phyloP scores from a whole-genome alignment of 2,113 vertebrate species.

The Malaclemys terrapin region DNA sequence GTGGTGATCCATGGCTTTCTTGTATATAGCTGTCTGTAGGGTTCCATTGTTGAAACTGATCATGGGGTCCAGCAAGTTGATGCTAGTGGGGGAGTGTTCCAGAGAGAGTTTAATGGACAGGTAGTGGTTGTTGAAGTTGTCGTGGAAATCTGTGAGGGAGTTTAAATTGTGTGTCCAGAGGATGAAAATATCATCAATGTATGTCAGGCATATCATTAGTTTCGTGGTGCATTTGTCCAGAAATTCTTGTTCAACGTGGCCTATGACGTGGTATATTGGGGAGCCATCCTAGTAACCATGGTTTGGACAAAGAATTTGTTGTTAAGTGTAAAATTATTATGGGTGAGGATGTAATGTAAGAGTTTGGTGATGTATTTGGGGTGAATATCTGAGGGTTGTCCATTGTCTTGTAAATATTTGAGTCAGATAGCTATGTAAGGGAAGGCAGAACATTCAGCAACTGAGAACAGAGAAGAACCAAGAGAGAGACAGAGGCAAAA shows the following conservation, averaged over 20 bases:
- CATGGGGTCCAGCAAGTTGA: neutral
- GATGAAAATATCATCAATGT: neutral
- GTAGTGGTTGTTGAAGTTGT: neutral
- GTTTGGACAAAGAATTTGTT: neutral
- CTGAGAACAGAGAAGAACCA: neutral
- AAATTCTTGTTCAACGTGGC: neutral
- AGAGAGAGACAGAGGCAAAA: neutral
- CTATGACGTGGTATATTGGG: neutral
- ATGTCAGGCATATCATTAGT: neutral
- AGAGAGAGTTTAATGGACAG: neutral
- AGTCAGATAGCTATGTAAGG: neutral
- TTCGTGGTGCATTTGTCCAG: neutral
- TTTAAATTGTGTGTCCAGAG: neutral
- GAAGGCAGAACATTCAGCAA: neutral
- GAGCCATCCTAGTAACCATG: neutral
- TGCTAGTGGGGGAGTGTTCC: neutral
- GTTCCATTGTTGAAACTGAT: neutral
- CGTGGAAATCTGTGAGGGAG: neutral
- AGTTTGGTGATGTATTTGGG: neutral
- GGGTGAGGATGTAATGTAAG: neutral
- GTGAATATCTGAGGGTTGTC: neutral
- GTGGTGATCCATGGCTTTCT: neutral
- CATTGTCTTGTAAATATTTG: neutral
- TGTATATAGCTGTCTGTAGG: neutral
- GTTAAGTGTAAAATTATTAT: neutral